Percentiles rank a stretch among this genome's conserved stretches.
phyloP scores from a whole-genome alignment of 2,113 vertebrate genomes.

The Merops nubicus region DNA sequence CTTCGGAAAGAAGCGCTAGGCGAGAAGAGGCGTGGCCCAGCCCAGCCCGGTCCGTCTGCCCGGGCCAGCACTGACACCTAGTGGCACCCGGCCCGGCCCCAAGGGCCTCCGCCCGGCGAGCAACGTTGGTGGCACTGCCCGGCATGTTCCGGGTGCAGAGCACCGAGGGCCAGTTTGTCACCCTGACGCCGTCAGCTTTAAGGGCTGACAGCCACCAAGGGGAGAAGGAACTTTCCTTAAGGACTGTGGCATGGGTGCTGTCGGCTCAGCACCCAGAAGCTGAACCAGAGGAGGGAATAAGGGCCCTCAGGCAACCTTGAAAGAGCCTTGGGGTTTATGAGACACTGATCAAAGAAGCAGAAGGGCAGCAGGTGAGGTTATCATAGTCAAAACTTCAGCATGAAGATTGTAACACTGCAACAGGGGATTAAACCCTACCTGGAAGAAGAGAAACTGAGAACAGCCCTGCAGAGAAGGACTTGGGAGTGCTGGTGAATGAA shows the following conservation, averaged over 20 bases:
- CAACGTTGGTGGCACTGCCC: background rate
- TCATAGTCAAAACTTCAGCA: background rate
- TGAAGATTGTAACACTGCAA: fast-evolving
- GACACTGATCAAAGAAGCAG: background rate
- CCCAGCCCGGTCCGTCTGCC: too few species aligned
- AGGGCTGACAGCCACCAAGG: background rate
- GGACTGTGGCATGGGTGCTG: too few species aligned
- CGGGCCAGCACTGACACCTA: background rate
- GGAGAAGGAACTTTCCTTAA: background rate
- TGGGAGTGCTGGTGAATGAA: too few species aligned
- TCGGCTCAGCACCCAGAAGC: too few species aligned
- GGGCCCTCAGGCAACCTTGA: background rate
- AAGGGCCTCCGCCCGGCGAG: fast-evolving
- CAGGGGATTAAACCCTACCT: background rate
- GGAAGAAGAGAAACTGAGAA: background rate
- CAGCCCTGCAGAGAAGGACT: background rate
- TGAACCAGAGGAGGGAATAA: too few species aligned
- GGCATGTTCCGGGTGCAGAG: too few species aligned
- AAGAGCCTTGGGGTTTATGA: background rate
- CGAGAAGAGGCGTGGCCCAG: fast-evolving
- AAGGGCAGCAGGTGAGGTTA: background rate
- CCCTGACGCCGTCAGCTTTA: too few species aligned
- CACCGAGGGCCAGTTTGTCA: too few species aligned
- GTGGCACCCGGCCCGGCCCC: background rate
- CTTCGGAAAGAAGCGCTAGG: fast-evolving